Evolutionary conservation across 2,888 invertebrate species (phyloP).

Genomic region (Enoplolaimus lenunculus): DNA sequence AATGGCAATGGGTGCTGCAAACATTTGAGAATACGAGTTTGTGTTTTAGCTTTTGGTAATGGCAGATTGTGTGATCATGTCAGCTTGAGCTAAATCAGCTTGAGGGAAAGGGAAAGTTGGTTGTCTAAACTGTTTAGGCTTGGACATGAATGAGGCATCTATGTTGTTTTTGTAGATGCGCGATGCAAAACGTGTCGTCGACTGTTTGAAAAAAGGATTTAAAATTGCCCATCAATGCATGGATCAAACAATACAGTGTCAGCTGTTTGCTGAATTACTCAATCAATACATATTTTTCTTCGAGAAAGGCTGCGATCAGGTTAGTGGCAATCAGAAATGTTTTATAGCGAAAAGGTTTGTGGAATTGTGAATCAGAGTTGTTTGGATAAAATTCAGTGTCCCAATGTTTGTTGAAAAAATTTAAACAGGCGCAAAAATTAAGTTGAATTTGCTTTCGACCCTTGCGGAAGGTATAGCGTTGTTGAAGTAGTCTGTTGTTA

Average conservation of each 20-base stretch:
- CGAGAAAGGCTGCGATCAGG: slow-evolving; percentile 65
- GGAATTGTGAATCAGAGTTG: too few species aligned
- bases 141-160: too few species aligned
- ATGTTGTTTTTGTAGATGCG: slow-evolving; percentile 57
- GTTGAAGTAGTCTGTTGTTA: not conserved
- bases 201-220: slow-evolving; percentile 85
- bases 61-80: too few species aligned
- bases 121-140: too few species aligned
- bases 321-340: too few species aligned
- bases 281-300: slow-evolving; percentile 84
- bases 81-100: too few species aligned
- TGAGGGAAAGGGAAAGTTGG: too few species aligned
- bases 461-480: not conserved
- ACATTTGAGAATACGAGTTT: too few species aligned
- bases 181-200: slow-evolving; percentile 76
- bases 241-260: slow-evolving; percentile 89
- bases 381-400: too few species aligned
- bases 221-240: slow-evolving; percentile 92
- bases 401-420: too few species aligned
- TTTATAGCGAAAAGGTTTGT: not conserved
- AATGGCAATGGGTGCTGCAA: too few species aligned
- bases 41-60: too few species aligned
- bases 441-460: not conserved
- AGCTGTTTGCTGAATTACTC: slow-evolving; percentile 80
- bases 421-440: not conserved